Base-by-base conservation (phyloP, 2,888 invertebrate genomes). In the Boloria euphrosyne region DNA sequence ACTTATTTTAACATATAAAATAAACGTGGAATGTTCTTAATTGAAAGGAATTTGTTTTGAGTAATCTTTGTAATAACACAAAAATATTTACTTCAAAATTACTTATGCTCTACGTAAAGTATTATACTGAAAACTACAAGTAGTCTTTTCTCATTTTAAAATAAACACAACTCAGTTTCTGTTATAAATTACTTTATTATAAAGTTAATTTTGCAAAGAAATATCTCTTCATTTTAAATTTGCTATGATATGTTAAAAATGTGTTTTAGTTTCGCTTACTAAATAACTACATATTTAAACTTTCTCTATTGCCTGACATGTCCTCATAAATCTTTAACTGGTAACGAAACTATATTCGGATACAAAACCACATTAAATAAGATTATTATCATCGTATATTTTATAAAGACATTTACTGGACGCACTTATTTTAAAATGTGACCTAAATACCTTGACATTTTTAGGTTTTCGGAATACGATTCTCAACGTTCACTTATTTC, bases 221-320 rank as follows among this genome's bases (percentile, higher is more conserved):
- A 46, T 57, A 57, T 46, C 14, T 52, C 55, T 62, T 47, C 47
- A 59, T 62, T 69, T 67, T 60, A 31, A 54, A 51, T 50, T 13
- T 52, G 51, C 62, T 53, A 59, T 68, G 70, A 69, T 69, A 67
- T 62, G 68, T 22, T 13, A 66, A 55, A 65, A 50, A 65, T 71
- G 65, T 65, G 65, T 73, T 65, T 67, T 68, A 62, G 52, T 60
- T 65, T 63, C 68, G 66, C 64, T 68, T 31, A 51, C 50, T 57
- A 64, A 70, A 68, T 65, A 61, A 38, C 53, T 13, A 47, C 43
- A 52, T 46, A 38, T 38, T 38, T 61, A 61, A 57, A 46, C 46
- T 53, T 54, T 55, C 44, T 61, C 13, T 51, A 53, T 17, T 59
- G 31, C 38, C 46, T 27, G 57, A 31, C 43, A 54, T 49, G 60